These are phyloP conservation scores for Jacana jacana DNA, from an alignment of 2,113 vertebrate species.

Conservation along the genomic window DNA sequence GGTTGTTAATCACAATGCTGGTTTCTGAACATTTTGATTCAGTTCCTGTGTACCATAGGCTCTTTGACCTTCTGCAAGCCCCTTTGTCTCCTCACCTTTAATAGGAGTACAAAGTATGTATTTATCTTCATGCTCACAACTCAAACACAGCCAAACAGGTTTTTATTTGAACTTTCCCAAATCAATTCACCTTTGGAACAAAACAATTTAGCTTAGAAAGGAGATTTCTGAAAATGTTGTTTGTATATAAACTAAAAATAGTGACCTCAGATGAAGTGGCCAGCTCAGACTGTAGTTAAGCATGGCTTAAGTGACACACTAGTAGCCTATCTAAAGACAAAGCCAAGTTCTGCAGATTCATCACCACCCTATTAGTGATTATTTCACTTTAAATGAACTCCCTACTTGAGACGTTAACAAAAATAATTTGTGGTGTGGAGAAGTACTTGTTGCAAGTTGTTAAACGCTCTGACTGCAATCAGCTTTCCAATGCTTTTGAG, in stretches of 20 bases:
- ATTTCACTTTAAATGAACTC: conserved; percentile 25
- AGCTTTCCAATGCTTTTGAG: conserved; percentile 2
- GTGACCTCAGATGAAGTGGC: not conserved
- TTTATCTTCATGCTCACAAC: conserved; percentile 33
- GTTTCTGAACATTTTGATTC: not conserved
- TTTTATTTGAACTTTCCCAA: conserved; percentile 43
- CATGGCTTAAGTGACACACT: not conserved
- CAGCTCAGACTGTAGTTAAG: not conserved
- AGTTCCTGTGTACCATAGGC: not conserved
- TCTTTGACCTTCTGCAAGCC: not conserved
- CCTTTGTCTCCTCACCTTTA: not conserved
- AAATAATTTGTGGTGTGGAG: not conserved
- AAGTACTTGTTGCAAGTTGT: conserved; percentile 27
- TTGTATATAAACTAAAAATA: conserved; percentile 17
- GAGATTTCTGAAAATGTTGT: not conserved
- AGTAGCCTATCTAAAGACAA: not conserved
- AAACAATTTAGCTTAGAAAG: not conserved
- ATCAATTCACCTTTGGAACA: conserved; percentile 43
- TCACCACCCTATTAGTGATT: not conserved
- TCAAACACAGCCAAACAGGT: not conserved
- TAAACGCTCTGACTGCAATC: not conserved
- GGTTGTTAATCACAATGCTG: not conserved
- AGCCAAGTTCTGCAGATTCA: conserved; percentile 16
- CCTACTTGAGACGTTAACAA: not conserved
- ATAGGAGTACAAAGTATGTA: not conserved